phyloP scores from a whole-genome alignment of 1,140 invertebrate species.

The Drosophila lini region DNA sequence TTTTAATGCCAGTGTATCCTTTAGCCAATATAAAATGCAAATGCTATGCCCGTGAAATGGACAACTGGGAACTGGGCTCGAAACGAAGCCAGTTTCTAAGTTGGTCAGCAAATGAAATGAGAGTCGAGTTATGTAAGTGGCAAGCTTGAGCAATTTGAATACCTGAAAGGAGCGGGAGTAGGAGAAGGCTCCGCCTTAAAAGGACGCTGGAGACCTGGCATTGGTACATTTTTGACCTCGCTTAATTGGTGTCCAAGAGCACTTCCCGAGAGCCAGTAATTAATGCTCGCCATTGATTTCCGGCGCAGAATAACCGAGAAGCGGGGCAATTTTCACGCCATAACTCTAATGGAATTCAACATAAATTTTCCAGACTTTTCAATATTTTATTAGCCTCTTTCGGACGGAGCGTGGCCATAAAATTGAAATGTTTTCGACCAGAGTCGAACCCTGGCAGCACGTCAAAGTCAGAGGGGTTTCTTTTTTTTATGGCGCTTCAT shows the following conservation, averaged over 20 bases:
- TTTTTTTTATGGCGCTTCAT: constrained; percentile 58
- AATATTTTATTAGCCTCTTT: constrained; percentile 67
- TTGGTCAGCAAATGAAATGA: constrained; percentile 57
- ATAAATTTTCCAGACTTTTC: constrained; percentile 71
- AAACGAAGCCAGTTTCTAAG: constrained; percentile 9
- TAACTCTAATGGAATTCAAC: constrained; percentile 79
- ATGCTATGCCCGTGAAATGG: constrained; percentile 66
- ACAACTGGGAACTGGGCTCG: constrained; percentile 62
- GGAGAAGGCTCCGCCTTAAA: constrained; percentile 43
- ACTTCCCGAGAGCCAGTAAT: constrained; percentile 37
- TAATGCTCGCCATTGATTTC: constrained; percentile 52
- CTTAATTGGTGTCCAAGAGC: constrained; percentile 49
- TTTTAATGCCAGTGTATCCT: constrained; percentile 2
- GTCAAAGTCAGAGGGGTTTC: constrained; percentile 61
- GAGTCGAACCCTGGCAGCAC: constrained; percentile 40
- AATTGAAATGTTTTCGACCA: constrained; percentile 73
- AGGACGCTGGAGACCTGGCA: constrained; percentile 53
- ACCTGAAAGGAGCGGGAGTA: constrained; percentile 15
- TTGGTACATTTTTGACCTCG: constrained; percentile 1
- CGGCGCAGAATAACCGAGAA: constrained; percentile 15
- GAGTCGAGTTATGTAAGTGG: constrained; percentile 53
- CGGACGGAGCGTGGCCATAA: constrained; percentile 56
- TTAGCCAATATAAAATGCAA: constrained; percentile 71
- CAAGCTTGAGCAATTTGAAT: constrained; percentile 67
- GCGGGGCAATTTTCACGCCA: constrained; percentile 66